Evolutionary conservation across 2,113 vertebrate species (phyloP).

Genomic region (Geococcyx californianus): DNA sequence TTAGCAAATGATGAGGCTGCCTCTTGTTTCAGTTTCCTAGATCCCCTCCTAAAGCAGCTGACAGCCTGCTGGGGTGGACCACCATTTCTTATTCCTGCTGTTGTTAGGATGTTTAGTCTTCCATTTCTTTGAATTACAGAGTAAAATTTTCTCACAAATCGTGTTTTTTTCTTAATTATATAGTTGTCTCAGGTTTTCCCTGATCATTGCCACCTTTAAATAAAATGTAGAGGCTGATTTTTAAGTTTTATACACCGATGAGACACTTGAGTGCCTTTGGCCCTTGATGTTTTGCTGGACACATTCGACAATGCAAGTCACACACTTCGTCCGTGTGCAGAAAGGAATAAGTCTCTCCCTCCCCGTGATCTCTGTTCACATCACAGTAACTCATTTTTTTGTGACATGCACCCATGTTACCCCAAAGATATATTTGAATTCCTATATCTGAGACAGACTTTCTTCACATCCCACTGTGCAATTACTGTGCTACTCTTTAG

Average conservation of each 20-base stretch:
- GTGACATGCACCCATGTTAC: rapidly evolving
- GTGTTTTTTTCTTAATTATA: not conserved
- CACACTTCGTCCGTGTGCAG: not conserved
- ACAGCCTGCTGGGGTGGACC: not conserved
- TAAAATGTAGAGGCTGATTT: not conserved
- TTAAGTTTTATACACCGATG: not conserved
- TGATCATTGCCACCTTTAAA: not conserved
- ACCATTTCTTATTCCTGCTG: not conserved
- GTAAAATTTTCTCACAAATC: not conserved
- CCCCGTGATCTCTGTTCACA: not conserved
- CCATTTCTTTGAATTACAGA: not conserved
- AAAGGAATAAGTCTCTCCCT: not conserved
- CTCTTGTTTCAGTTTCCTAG: slow-evolving; percentile 30
- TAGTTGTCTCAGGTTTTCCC: not conserved
- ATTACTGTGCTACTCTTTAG: not conserved
- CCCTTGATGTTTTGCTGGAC: not conserved
- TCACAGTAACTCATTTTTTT: not conserved
- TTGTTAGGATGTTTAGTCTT: not conserved
- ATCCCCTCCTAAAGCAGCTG: slow-evolving; percentile 11
- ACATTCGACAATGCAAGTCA: not conserved
- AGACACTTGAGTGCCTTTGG: not conserved
- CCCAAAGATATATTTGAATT: not conserved
- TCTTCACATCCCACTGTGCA: not conserved
- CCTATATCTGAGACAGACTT: not conserved
- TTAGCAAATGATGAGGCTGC: slow-evolving; percentile 10